phyloP scores from a whole-genome alignment of 2,797 vertebrate species.

The Galaxias olidus region DNA sequence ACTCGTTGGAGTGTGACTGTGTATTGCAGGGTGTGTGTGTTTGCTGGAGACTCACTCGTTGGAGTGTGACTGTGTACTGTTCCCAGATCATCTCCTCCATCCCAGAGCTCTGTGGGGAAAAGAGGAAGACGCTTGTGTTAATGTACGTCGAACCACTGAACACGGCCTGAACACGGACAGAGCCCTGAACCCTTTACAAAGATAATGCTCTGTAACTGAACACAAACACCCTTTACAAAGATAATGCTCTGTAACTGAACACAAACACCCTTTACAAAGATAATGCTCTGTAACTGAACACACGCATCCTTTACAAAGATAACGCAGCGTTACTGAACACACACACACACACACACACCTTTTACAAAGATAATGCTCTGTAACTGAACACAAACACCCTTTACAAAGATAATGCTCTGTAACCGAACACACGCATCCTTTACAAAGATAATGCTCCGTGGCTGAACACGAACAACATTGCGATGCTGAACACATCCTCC shows the following conservation, averaged over 20 bases:
- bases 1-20: too few species aligned
- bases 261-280: neutral
- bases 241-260: neutral
- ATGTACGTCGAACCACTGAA: neutral
- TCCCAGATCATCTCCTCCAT: slow-evolving; percentile 95
- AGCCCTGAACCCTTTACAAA: neutral
- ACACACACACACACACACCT: neutral
- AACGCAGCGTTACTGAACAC: neutral
- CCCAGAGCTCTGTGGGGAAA: slow-evolving; percentile 79
- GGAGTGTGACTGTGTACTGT: slow-evolving; percentile 92
- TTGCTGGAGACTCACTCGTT: slow-evolving; percentile 77
- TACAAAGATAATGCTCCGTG: neutral
- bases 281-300: neutral
- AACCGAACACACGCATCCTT: neutral
- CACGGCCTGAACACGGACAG: neutral
- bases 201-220: neutral
- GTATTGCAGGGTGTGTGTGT: too few species aligned
- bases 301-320: neutral
- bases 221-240: neutral
- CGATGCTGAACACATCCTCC: too few species aligned
- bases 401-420: neutral
- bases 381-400: neutral
- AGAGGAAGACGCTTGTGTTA: neutral
- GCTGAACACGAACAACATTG: neutral
- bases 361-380: neutral